A percentile compares a stretch with the other conserved stretches of the same genome.
Evolutionary conservation across 2,888 invertebrate genomes (phyloP).

Genomic region (Drosophila macrospina): DNA sequence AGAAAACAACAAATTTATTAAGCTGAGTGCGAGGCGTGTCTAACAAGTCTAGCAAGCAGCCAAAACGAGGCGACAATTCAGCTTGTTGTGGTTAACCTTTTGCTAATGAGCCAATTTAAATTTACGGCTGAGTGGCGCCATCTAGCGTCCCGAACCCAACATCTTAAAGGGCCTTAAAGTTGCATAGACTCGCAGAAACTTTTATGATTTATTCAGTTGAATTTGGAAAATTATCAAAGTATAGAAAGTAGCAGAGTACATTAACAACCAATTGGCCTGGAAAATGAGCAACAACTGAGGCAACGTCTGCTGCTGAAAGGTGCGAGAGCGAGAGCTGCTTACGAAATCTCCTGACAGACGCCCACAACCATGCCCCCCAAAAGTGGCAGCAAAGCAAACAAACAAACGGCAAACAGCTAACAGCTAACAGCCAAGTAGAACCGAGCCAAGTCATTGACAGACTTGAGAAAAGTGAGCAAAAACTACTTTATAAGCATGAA

Average conservation of each 20-base stretch:
- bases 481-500: slow-evolving; percentile 62
- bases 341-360: slow-evolving; percentile 60
- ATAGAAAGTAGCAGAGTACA: slow-evolving; percentile 20
- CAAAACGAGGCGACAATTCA: slow-evolving; percentile 20
- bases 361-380: slow-evolving; percentile 20
- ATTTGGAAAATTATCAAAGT: slow-evolving; percentile 36
- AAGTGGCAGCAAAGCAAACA: slow-evolving; percentile 46
- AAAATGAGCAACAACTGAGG: slow-evolving; percentile 66
- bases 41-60: slow-evolving; percentile 13
- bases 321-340: slow-evolving; percentile 40
- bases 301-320: slow-evolving; percentile 69
- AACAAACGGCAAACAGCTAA: slow-evolving; percentile 34
- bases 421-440: slow-evolving; percentile 44
- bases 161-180: slow-evolving; percentile 23
- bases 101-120: slow-evolving; percentile 80
- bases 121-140: slow-evolving; percentile 54
- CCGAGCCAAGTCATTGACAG: slow-evolving; percentile 62
- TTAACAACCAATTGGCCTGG: slow-evolving; percentile 54
- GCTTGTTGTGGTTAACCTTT: slow-evolving; percentile 66
- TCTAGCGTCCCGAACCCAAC: slow-evolving; percentile 8
- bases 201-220: slow-evolving; percentile 20
- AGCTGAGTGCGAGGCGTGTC: slow-evolving; percentile 18
- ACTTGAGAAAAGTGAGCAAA: slow-evolving; percentile 36
- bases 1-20: slow-evolving; percentile 36
- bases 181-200: slow-evolving; percentile 1